Evolutionary conservation across 2,888 invertebrate genomes (phyloP).

Genomic region (Parochlus steinenii): DNA sequence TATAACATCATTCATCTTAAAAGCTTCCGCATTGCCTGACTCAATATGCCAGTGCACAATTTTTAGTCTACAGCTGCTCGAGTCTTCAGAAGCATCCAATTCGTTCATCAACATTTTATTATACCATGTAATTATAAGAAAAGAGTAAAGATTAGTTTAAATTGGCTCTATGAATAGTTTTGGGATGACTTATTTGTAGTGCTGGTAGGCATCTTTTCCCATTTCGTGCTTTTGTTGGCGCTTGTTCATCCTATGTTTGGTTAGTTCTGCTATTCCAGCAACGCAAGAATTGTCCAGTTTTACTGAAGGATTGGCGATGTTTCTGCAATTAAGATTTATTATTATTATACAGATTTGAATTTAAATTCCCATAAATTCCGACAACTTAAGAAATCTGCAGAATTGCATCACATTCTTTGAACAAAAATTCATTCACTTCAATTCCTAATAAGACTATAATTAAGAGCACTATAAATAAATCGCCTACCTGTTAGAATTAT

Average conservation of each 20-base stretch:
- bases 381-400: no score
- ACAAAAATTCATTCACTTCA: no score
- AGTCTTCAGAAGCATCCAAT: constrained; percentile 1
- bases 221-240: constrained; percentile 3
- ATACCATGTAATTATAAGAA: constrained; percentile 8
- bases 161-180: not conserved
- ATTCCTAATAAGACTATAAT: not conserved
- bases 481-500: constrained; percentile 7
- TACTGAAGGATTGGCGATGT: constrained; percentile 7
- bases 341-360: no score
- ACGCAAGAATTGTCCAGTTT: constrained; percentile 8
- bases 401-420: not conserved
- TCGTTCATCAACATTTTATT: constrained; percentile 8
- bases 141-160: not conserved
- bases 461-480: not conserved
- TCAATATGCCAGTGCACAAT: constrained; percentile 12
- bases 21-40: constrained; percentile 11
- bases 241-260: constrained; percentile 5
- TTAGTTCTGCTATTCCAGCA: constrained; percentile 3
- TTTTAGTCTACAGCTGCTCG: not conserved
- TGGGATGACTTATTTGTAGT: not conserved
- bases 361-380: no score
- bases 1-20: constrained; percentile 5
- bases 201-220: constrained; percentile 6
- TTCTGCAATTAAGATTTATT: no score